These are phyloP conservation scores for Enteromius mattozi DNA, from an alignment of 2,797 vertebrate genomes.

Conservation along the genomic window DNA sequence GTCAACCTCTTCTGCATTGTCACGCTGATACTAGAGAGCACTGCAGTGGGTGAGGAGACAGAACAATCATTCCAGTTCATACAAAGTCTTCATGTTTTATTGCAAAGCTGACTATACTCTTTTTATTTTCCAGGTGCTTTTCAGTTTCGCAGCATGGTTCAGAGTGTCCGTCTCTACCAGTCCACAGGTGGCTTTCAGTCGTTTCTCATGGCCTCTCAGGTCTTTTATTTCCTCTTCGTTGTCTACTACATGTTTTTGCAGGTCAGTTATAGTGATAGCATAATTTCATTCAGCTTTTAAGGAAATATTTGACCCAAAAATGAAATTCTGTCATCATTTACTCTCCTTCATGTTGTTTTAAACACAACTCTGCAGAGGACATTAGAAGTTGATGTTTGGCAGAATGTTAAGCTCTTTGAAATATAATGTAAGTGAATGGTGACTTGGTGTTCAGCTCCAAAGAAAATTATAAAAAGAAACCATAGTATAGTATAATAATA, in stretches of 20 bases:
- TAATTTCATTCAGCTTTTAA: background rate
- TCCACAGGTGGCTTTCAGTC: conserved; percentile 87
- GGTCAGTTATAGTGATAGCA: conserved; percentile 74
- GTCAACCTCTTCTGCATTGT: conserved; percentile 94
- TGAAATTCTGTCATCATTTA: background rate
- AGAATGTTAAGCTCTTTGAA: background rate
- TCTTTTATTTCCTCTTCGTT: conserved; percentile 90
- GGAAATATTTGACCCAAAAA: background rate
- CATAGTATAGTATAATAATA: background rate
- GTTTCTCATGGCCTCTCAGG: conserved; percentile 90
- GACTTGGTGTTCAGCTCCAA: background rate
- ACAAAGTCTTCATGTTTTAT: conserved; percentile 81
- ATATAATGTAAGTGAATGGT: background rate
- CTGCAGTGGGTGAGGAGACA: conserved; percentile 81
- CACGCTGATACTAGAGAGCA: conserved; percentile 89
- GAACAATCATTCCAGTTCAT: background rate
- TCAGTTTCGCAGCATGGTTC: conserved; percentile 82
- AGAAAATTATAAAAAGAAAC: background rate
- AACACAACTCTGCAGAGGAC: background rate
- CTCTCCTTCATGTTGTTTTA: background rate
- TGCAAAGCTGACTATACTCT: conserved; percentile 87
- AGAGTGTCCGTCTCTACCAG: conserved; percentile 89
- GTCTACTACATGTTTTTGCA: conserved; percentile 92
- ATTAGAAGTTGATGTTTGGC: background rate
- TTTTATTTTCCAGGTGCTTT: conserved; percentile 82